Base-by-base conservation (phyloP, 2,797 vertebrate species). In the Jordanella pulchra region DNA sequence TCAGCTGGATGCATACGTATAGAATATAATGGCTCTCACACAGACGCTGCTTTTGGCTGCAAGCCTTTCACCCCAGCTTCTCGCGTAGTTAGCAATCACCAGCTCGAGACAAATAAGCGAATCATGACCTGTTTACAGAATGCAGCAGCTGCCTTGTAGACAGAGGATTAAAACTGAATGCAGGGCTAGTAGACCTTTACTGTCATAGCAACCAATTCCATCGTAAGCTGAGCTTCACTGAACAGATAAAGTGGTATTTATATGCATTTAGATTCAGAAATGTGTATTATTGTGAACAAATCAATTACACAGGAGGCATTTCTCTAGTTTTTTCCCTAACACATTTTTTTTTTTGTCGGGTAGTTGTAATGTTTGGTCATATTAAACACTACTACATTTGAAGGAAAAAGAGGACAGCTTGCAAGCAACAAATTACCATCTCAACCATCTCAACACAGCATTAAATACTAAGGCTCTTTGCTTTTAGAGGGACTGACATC, bases 41-140 rank as follows among this genome's bases (percentile, higher is more conserved):
- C 53, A 25, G 83, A 56, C 4, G 47, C 44, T 6, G 4, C 68
- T 56, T 44, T 51, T 54, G 69, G 68, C 75, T 73, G 76, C 69
- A 45, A 84, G 67, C 76, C 69, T 84, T 81, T 82, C 76, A 72
- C 74, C 50, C 78, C 48, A 70, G 65, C 71, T 76, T 81, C 75
- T 76, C 78, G 74, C 83, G 60, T 65, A 0, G 51, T 84, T 85
- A 78, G 84, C 84, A 72, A 77, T 78, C 73, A 73, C 21, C 87
- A 77, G 82, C 77, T 23, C 73, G 71, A 71, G 71, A 81, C 79
- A 71, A 72, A 72, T 60, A 78, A 71, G 74, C 65, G 55, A 69
- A 82, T 67, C 77, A 71, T 74, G 77, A 87, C 77, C 85, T 80
- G 88, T 87, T 90, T 87, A 82, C 87, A 78, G 71, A 87, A 83